These are phyloP conservation scores for Pseudobourletiella spinata DNA, from an alignment of 1,140 invertebrate species.

Conservation along the genomic window DNA sequence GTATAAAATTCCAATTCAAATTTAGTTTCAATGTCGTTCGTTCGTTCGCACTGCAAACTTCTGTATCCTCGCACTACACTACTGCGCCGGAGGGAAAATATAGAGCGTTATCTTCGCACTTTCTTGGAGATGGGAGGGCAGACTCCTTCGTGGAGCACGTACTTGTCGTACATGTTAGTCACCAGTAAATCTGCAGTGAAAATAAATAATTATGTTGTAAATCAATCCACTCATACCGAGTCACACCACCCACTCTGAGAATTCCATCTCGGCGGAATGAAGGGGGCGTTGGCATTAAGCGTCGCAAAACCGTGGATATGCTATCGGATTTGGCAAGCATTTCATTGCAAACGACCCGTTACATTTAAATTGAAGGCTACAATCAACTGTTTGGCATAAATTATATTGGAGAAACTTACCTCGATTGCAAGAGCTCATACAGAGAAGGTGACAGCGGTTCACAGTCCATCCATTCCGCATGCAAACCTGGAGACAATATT, in stretches of 20 bases:
- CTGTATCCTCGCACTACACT: too few relatives aligned
- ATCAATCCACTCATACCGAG: too few relatives aligned
- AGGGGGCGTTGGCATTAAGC: too few relatives aligned
- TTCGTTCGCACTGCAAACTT: too few relatives aligned
- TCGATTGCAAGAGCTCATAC: conserved; percentile 11
- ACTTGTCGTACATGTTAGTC: background rate
- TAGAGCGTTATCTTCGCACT: too few relatives aligned
- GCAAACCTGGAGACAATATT: conserved; percentile 6
- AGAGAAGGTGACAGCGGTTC: conserved; percentile 24
- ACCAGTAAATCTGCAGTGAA: background rate
- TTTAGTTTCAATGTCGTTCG: too few relatives aligned
- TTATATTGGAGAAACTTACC: conserved; percentile 10
- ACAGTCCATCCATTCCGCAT: conserved; percentile 26
- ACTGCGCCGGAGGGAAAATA: too few relatives aligned
- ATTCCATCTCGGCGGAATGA: too few relatives aligned
- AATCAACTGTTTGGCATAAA: background rate
- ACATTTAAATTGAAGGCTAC: background rate
- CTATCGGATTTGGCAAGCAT: background rate
- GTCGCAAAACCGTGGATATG: background rate
- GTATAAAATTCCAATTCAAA: too few relatives aligned
- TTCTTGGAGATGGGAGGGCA: background rate
- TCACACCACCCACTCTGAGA: too few relatives aligned
- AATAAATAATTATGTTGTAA: background rate
- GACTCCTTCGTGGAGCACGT: background rate
- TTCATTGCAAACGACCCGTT: background rate